Evolutionary conservation across 2,113 vertebrate species (phyloP).

Genomic region (Sardina pilchardus): DNA sequence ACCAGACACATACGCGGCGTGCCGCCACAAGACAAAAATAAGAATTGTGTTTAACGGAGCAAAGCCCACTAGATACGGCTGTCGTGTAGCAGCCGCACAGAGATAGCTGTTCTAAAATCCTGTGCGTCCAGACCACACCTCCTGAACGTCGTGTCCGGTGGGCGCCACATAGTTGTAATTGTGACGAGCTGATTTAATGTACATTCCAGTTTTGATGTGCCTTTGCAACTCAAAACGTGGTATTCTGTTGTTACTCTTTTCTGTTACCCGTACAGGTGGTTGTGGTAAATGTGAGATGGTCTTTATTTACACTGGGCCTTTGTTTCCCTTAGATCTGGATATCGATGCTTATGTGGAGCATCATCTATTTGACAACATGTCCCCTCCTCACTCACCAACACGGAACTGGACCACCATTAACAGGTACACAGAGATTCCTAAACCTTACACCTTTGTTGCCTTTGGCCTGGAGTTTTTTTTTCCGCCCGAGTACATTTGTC

Average conservation of each 20-base stretch:
- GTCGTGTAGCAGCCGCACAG: no score
- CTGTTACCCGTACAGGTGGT: not conserved
- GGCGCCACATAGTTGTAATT: not conserved
- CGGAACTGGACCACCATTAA: constrained; percentile 37
- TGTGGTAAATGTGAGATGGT: not conserved
- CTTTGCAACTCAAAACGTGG: not conserved
- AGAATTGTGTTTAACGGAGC: no score
- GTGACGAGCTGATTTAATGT: not conserved
- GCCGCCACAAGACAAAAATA: no score
- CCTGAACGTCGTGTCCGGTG: no score
- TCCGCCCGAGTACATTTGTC: not conserved
- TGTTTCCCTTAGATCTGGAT: constrained; percentile 63
- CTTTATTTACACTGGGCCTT: not conserved
- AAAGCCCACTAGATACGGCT: no score
- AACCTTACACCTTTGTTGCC: not conserved
- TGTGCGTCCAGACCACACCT: no score
- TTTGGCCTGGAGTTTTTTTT: not conserved
- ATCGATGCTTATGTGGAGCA: constrained; percentile 70
- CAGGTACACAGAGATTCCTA: constrained; percentile 51
- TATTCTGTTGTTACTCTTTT: not conserved
- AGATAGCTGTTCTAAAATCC: no score
- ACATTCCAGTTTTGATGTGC: not conserved
- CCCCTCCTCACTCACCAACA: constrained; percentile 55
- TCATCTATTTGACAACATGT: constrained; percentile 65
- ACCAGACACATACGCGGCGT: no score